phyloP scores from a whole-genome alignment of 2,888 invertebrate species.

The Odiellus spinosus region DNA sequence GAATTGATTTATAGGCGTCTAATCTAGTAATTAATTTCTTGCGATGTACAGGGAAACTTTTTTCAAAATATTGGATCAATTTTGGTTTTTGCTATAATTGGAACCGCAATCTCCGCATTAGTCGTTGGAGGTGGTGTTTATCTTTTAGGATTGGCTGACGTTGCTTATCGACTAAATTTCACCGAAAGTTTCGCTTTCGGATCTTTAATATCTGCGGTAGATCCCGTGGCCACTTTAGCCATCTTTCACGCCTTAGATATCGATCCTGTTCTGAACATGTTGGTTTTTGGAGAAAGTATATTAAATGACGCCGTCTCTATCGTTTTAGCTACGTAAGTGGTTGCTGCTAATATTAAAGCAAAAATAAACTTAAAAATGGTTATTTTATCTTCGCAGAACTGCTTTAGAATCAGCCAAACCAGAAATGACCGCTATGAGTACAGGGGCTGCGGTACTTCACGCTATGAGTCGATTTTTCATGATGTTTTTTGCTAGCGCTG shows the following conservation, averaged over 20 bases:
- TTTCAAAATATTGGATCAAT: slow-evolving; percentile 97
- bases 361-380: slow-evolving; percentile 17
- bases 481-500: slow-evolving; percentile 97
- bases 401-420: slow-evolving; percentile 26
- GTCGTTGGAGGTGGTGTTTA: slow-evolving; percentile 94
- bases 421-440: slow-evolving; percentile 40
- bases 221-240: slow-evolving; percentile 96
- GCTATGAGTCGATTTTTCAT: slow-evolving; percentile 75
- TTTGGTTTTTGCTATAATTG: slow-evolving; percentile 89
- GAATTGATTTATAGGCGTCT: too few species aligned
- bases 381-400: slow-evolving; percentile 19
- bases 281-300: slow-evolving; percentile 92
- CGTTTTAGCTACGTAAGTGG: slow-evolving; percentile 64
- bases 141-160: slow-evolving; percentile 58
- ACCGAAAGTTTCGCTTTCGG: slow-evolving; percentile 98
- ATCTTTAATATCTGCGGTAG: slow-evolving; percentile 92
- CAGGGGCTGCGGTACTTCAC: slow-evolving; percentile 64
- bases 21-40: too few species aligned
- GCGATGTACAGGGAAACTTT: slow-evolving; percentile 37
- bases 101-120: slow-evolving; percentile 90
- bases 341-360: slow-evolving; percentile 2
- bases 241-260: slow-evolving; percentile 96
- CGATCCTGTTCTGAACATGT: slow-evolving; percentile 95
- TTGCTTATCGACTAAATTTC: slow-evolving; percentile 76
- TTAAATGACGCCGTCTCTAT: slow-evolving; percentile 97